Evolutionary conservation across 1,140 invertebrate species (phyloP).

Genomic region (Cherax destructor): DNA sequence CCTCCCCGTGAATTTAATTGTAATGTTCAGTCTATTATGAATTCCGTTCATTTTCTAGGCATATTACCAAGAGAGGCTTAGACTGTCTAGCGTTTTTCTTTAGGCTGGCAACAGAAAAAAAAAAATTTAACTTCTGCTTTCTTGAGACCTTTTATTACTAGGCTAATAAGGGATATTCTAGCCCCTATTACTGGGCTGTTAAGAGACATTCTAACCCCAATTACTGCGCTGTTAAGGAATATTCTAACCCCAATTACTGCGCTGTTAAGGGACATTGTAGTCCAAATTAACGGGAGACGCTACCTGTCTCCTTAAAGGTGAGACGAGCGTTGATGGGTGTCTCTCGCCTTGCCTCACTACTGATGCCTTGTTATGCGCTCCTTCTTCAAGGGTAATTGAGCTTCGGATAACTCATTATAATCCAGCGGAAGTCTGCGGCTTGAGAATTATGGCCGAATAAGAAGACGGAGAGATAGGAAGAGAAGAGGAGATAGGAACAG

Average conservation of each 20-base stretch:
- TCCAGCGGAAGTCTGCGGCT: constrained; percentile 43
- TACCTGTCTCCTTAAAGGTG: constrained; percentile 24
- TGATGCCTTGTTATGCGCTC: constrained; percentile 35
- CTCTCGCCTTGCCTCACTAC: neutral
- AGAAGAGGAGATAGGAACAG: too few relatives aligned
- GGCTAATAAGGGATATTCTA: neutral
- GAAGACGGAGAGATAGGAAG: neutral
- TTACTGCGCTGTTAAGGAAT: constrained; percentile 11
- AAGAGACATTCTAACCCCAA: neutral
- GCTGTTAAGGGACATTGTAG: neutral
- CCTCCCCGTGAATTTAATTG: too few relatives aligned
- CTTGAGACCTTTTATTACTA: neutral
- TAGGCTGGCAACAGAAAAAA: too few relatives aligned
- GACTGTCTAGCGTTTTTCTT: too few relatives aligned
- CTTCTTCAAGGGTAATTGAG: constrained; percentile 18
- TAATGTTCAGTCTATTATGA: too few relatives aligned
- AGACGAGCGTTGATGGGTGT: neutral
- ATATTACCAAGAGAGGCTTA: too few relatives aligned
- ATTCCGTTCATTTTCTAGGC: too few relatives aligned
- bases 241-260: constrained; percentile 30
- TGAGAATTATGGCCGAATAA: neutral
- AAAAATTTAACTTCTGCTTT: too few relatives aligned
- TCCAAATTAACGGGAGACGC: too few relatives aligned
- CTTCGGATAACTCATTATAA: constrained; percentile 54
- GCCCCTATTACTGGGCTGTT: neutral